A percentile compares a stretch with the other conserved stretches of the same genome.
phyloP scores from a whole-genome alignment of 2,888 invertebrate genomes.

The Chaitophorus viminalis region DNA sequence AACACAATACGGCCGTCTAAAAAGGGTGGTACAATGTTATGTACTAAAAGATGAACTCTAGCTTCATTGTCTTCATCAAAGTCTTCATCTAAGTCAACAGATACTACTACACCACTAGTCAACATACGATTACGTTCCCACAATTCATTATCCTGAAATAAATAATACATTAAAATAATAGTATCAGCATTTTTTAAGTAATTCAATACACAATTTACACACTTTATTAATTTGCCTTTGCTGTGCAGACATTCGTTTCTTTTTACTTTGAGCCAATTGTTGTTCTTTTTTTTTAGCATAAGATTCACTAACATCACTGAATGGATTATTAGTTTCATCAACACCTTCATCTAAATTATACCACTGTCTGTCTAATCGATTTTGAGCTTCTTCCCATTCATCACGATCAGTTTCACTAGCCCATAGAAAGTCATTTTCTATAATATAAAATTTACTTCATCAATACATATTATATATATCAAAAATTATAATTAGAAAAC shows the following conservation, averaged over 20 bases:
- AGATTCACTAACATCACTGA: conserved; percentile 87
- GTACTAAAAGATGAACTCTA: conserved; percentile 93
- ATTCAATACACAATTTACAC: conserved; percentile 15
- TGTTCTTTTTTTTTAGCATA: conserved; percentile 94
- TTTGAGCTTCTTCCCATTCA: conserved; percentile 91
- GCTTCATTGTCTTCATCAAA: conserved; percentile 96
- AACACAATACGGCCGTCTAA: conserved; percentile 98
- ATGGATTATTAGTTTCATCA: conserved; percentile 92
- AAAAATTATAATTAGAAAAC: conserved; percentile 30
- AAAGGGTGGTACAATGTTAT: conserved; percentile 98
- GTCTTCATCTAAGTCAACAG: conserved; percentile 88
- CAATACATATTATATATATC: not conserved
- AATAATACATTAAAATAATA: not conserved
- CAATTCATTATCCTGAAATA: conserved; percentile 85
- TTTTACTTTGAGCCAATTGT: conserved; percentile 87
- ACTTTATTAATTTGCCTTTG: conserved; percentile 93
- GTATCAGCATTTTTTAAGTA: not conserved
- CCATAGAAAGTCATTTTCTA: conserved; percentile 72
- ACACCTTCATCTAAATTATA: conserved; percentile 95
- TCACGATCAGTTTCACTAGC: conserved; percentile 68
- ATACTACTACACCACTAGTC: conserved; percentile 91
- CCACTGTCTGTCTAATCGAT: conserved; percentile 94
- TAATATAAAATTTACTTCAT: not conserved
- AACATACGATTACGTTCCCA: conserved; percentile 99
- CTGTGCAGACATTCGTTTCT: conserved; percentile 93